Conservation (phyloP, 2,113 vertebrate species). For the Catagonus wagneri region DNA sequence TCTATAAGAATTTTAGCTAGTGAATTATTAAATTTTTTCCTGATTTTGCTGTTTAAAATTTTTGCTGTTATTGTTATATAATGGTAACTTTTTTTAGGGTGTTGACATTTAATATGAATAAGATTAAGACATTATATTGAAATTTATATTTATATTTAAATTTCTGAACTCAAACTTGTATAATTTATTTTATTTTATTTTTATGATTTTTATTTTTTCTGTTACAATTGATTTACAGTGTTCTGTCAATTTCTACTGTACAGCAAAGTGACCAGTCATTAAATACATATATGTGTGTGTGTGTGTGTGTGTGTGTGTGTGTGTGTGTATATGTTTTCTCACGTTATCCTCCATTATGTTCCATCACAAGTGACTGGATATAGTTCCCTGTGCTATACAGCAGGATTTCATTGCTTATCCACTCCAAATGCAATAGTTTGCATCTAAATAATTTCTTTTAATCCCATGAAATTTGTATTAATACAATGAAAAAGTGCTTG, state of each 20-base stretch:
- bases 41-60: slow-evolving; percentile 30
- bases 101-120: slow-evolving; percentile 26
- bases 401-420: too few species aligned
- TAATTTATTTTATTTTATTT: not conserved
- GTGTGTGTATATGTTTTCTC: too few species aligned
- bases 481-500: slow-evolving; percentile 22
- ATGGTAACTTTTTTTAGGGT: not conserved
- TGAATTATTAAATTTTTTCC: slow-evolving; percentile 4
- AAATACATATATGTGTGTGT: too few species aligned
- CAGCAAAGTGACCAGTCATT: too few species aligned
- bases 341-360: too few species aligned
- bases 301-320: too few species aligned
- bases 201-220: too few species aligned
- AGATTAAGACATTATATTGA: slow-evolving; percentile 7
- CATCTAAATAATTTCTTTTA: not conserved
- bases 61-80: not conserved
- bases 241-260: too few species aligned
- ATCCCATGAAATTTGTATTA: not conserved
- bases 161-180: not conserved
- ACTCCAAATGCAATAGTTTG: too few species aligned
- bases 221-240: too few species aligned
- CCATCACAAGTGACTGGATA: too few species aligned
- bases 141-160: slow-evolving; percentile 47
- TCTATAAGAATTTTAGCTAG: slow-evolving; percentile 36
- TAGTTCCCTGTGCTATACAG: too few species aligned